phyloP scores from a whole-genome alignment of 2,888 invertebrate genomes.

The Euspilapteryx auroguttella region DNA sequence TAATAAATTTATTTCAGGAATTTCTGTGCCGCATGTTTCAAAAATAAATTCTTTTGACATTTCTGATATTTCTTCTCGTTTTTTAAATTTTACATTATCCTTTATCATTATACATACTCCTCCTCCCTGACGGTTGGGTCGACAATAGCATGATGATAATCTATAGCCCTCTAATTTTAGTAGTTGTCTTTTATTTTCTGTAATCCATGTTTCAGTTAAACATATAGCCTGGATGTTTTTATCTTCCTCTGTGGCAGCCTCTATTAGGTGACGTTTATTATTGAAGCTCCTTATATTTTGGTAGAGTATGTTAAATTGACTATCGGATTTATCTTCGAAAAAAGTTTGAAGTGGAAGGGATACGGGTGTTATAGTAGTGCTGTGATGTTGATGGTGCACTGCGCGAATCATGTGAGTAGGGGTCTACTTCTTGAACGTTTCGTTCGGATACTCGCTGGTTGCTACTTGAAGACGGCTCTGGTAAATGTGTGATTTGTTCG shows the following conservation, averaged over 20 bases:
- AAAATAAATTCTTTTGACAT: neutral
- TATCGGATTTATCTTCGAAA: too few species aligned
- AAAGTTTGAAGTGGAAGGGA: too few species aligned
- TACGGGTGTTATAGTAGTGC: too few species aligned
- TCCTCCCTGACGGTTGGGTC: neutral
- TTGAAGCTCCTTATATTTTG: slow-evolving; percentile 2
- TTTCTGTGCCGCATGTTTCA: slow-evolving; percentile 1
- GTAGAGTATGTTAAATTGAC: neutral
- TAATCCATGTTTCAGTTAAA: slow-evolving; percentile 1
- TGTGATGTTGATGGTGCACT: too few species aligned
- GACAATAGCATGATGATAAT: neutral
- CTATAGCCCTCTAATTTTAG: neutral
- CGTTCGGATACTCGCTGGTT: too few species aligned
- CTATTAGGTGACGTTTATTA: neutral
- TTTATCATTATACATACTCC: neutral
- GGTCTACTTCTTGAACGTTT: too few species aligned
- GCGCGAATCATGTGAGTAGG: too few species aligned
- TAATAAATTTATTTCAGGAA: neutral
- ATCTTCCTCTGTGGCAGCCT: neutral
- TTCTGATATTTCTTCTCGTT: neutral
- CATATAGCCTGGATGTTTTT: neutral
- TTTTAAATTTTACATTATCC: neutral
- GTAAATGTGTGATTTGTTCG: too few species aligned
- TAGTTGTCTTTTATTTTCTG: neutral
- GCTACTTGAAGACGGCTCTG: too few species aligned